Percentiles rank a stretch among this genome's conserved stretches.
Conservation (phyloP, 35 echinoderm and acorn worm species). For the Eucidaris tribuloides region DNA sequence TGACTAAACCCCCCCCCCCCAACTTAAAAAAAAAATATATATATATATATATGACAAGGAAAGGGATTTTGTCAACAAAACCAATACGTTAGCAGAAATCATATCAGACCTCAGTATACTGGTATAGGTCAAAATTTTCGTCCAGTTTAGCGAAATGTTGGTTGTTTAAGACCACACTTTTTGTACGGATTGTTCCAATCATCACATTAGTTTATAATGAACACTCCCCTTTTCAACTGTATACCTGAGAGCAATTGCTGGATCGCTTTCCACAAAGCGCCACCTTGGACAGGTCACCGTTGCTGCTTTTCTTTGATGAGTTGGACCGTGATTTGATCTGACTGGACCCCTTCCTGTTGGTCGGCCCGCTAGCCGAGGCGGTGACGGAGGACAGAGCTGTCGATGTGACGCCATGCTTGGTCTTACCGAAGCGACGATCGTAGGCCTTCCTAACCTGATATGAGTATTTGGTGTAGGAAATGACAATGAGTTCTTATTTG, state of each 20-base stretch:
- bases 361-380: neutral
- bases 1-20: no score
- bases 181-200: no score
- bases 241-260: neutral
- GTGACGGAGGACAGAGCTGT: slow-evolving; percentile 6
- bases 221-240: no score
- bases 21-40: no score
- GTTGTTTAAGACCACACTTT: no score
- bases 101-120: no score
- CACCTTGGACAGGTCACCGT: neutral
- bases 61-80: no score
- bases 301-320: neutral
- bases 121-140: no score
- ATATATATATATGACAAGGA: no score
- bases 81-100: no score
- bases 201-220: no score
- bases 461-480: neutral
- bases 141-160: no score
- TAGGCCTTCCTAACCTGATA: slow-evolving; percentile 64
- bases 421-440: slow-evolving; percentile 51
- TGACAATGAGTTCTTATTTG: neutral
- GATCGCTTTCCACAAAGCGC: neutral
- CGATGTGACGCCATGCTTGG: slow-evolving; percentile 20
- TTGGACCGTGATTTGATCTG: neutral
- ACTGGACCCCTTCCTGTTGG: neutral